Percentiles rank a stretch among this genome's conserved stretches.
Evolutionary conservation across 1,140 invertebrate genomes (phyloP).

Genomic region (Drosophila lacteicornis): DNA sequence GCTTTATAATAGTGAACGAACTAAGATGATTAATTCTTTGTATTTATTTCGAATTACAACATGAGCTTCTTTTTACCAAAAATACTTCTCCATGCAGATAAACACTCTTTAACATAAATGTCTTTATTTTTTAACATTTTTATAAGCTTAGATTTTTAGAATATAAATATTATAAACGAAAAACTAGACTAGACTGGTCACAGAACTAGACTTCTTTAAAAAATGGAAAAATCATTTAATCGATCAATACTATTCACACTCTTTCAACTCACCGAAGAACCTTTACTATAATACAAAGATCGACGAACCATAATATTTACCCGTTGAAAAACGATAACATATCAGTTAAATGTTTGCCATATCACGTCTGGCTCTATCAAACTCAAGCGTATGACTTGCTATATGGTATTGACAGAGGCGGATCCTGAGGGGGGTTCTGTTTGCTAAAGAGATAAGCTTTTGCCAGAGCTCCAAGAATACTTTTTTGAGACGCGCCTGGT

Average conservation of each 20-base stretch:
- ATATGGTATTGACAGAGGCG: not conserved
- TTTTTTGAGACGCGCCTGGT: not conserved
- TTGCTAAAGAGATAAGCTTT: not conserved
- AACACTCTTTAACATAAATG: not conserved
- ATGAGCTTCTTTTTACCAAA: not conserved
- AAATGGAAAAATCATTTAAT: not conserved
- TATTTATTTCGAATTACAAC: too few species aligned
- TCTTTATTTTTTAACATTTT: not conserved
- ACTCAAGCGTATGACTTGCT: constrained; percentile 24
- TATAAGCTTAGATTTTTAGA: too few species aligned
- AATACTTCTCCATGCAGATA: not conserved
- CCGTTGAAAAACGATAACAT: constrained; percentile 9
- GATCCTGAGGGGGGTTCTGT: not conserved
- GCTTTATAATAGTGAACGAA: too few species aligned
- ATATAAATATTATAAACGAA: too few species aligned
- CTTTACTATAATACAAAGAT: not conserved
- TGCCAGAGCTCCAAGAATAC: not conserved
- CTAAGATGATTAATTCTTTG: too few species aligned
- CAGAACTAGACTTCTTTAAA: not conserved
- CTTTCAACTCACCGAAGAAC: not conserved
- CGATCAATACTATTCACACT: not conserved
- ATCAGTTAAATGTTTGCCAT: constrained; percentile 5
- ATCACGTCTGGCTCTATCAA: constrained; percentile 15
- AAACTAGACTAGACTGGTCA: not conserved
- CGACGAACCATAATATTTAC: constrained; percentile 12